phyloP scores from a whole-genome alignment of 2,113 vertebrate species.

The Neotoma lepida region DNA sequence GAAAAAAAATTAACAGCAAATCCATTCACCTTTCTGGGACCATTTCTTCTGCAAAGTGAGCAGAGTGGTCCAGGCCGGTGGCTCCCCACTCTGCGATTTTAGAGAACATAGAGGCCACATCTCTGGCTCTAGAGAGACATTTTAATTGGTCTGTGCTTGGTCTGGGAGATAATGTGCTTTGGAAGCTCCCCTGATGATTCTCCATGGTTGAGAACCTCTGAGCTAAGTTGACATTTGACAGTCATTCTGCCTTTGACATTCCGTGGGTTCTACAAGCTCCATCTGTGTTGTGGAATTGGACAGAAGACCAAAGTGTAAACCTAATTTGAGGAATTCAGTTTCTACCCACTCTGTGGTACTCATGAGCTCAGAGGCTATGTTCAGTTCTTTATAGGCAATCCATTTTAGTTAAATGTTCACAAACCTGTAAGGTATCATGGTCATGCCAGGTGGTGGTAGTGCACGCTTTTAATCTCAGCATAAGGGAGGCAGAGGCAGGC shows the following conservation, averaged over 20 bases:
- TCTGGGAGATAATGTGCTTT: not conserved
- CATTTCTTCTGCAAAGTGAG: not conserved
- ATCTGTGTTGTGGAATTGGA: not conserved
- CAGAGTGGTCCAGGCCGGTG: not conserved
- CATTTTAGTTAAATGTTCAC: not conserved
- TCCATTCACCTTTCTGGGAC: not conserved
- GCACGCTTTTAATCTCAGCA: not conserved
- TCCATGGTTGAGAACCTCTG: not conserved
- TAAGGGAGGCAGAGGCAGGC: not conserved
- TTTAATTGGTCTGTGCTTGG: not conserved
- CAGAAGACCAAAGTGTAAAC: not conserved
- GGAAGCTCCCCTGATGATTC: not conserved
- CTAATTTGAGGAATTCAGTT: not conserved
- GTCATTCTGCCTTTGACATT: not conserved
- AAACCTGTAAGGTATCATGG: not conserved
- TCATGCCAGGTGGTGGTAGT: too few species aligned
- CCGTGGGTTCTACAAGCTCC: not conserved
- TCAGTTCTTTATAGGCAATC: not conserved
- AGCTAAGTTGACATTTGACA: not conserved
- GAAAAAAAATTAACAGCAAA: not conserved
- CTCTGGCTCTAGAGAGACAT: not conserved
- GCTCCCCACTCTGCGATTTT: not conserved
- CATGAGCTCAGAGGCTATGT: not conserved
- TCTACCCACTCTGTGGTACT: not conserved
- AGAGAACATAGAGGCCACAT: not conserved